Conservation (phyloP, 1,140 invertebrate species). For the Brachionus calyciflorus region DNA sequence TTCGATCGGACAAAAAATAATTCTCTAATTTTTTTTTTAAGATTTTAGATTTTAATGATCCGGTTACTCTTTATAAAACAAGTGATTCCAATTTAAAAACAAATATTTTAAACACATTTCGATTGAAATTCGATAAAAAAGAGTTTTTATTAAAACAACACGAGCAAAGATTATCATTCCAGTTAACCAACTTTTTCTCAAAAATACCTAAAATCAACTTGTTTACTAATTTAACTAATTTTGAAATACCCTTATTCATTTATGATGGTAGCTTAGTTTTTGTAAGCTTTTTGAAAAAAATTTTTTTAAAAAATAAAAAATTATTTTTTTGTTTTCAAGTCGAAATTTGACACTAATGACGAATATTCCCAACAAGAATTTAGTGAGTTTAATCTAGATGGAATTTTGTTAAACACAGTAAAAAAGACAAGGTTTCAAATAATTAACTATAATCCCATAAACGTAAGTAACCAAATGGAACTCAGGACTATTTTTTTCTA, state of each 20-base stretch:
- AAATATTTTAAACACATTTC: not conserved
- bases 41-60: conserved; percentile 23
- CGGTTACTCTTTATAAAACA: not conserved
- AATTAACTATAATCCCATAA: not conserved
- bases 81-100: not conserved
- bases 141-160: not conserved
- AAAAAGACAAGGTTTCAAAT: conserved; percentile 7
- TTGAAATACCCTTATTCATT: conserved; percentile 33
- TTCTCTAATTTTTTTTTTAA: not conserved
- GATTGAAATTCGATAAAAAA: not conserved
- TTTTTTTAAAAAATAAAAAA: no score
- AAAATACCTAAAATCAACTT: not conserved
- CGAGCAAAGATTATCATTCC: not conserved
- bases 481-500: no score
- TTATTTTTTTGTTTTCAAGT: not conserved
- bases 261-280: conserved; percentile 1
- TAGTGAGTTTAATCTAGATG: not conserved
- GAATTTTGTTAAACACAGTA: not conserved
- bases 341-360: not conserved
- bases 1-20: not conserved
- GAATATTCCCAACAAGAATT: not conserved
- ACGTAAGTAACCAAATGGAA: not conserved
- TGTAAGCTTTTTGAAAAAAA: no score
- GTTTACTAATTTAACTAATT: conserved; percentile 41
- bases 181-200: not conserved